These are phyloP conservation scores for Zosterops hypoxanthus DNA, from an alignment of 2,113 vertebrate genomes.

Conservation along the genomic window DNA sequence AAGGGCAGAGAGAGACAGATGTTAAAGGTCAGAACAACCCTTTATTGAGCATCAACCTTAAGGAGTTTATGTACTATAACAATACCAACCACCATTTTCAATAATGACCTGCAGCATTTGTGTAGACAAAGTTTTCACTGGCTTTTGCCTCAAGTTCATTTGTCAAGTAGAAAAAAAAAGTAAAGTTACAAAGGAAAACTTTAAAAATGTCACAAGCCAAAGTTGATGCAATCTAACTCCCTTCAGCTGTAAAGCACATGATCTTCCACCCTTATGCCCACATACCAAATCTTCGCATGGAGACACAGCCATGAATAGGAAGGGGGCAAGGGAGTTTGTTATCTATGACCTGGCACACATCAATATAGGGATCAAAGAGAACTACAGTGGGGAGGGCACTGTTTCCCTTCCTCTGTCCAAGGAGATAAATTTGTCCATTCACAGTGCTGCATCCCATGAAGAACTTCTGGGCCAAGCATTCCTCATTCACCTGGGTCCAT, in stretches of 20 bases:
- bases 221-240: background rate
- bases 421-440: slow-evolving; percentile 82
- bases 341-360: slow-evolving; percentile 80
- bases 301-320: slow-evolving; percentile 82
- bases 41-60: background rate
- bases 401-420: slow-evolving; percentile 83
- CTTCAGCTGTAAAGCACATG: background rate
- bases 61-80: background rate
- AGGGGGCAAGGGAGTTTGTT: slow-evolving; percentile 81
- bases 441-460: slow-evolving; percentile 84
- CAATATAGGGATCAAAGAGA: slow-evolving; percentile 84
- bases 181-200: background rate
- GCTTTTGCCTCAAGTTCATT: background rate
- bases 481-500: slow-evolving; percentile 83
- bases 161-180: background rate
- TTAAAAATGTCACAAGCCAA: background rate
- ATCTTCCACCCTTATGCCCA: background rate
- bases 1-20: background rate
- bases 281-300: slow-evolving; percentile 55
- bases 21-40: background rate
- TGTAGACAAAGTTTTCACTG: background rate
- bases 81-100: background rate
- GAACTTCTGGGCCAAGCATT: slow-evolving; percentile 80
- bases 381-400: slow-evolving; percentile 75
- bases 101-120: background rate